Evolutionary conservation across 92 coral and sea anemone genomes (phyloP), one percentile per base, ranked within the genome.

Genomic region (Desmophyllum pertusum): DNA sequence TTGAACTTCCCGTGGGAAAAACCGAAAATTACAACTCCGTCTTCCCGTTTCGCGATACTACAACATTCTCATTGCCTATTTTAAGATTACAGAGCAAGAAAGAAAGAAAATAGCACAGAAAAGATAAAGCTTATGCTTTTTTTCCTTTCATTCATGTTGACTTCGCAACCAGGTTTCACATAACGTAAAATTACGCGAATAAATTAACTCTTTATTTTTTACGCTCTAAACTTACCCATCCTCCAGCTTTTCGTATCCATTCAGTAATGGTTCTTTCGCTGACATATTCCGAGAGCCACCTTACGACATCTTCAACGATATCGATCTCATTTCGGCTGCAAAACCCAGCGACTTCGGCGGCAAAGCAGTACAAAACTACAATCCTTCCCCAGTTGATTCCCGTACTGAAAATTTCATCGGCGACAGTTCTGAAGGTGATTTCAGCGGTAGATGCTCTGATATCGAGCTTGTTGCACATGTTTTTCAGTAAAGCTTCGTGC

Each of bases 321-420:
- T 91, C 88, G 55, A 85, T 41, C 69, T 89, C 81, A 11, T 87
- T 89, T 61, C 85, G 70, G 45, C 84, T 30, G 29, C 95, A 96
- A 81, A 92, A 83, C n/a, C 83, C 66, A 4, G 99, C 98, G 3
- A 96, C 81, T 73, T 88, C 91, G 36, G 93, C 98, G 3, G 92
- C 94, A 78, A 96, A 88, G 31, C 97, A 92, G 86, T 84, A 92
- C 39, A 96, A 78, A 39, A 89, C 97, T 29, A 92, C 99, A 3
- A 96, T 91, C 25, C 99, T 77, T 46, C 99, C 99, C 99, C 99
- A 96, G 86, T 96, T 96, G 55, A 96, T 89, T 51, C 91, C 93
- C 18, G 91, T 92, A 5, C 83, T 74, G 70, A 94, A 86, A 36
- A 94, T 92, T 62, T 91, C 96, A 73, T 96, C 94, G 2, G 96